Percentiles rank a stretch among this genome's conserved stretches.
phyloP scores from a whole-genome alignment of 2,113 vertebrate species.

The Sinocyclocheilus maitianheensis region DNA sequence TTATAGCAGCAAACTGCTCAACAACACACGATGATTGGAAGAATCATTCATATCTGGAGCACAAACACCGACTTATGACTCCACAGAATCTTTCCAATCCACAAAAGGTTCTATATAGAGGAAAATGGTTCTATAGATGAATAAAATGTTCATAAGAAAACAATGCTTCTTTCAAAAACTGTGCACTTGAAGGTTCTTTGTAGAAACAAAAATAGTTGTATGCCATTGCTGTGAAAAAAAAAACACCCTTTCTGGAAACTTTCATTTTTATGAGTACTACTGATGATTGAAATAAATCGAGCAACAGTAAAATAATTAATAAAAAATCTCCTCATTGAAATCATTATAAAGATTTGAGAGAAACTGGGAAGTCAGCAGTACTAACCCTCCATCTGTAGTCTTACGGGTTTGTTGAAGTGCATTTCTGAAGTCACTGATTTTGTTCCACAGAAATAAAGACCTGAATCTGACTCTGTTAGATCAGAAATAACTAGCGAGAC shows the following conservation, averaged over 20 bases:
- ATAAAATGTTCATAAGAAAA: no score
- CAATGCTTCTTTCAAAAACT: no score
- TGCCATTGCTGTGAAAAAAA: background rate
- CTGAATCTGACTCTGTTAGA: background rate
- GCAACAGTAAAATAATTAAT: background rate
- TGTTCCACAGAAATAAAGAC: conserved; percentile 3
- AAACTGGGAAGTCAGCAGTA: background rate
- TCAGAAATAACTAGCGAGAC: background rate
- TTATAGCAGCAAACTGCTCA: background rate
- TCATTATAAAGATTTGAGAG: background rate
- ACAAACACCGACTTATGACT: background rate
- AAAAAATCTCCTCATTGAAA: background rate
- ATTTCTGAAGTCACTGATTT: background rate
- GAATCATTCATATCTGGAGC: background rate
- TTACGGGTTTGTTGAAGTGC: background rate
- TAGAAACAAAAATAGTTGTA: background rate
- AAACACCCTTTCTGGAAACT: no score
- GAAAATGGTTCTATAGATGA: no score
- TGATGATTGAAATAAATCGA: background rate
- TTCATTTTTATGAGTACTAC: no score
- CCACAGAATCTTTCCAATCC: background rate
- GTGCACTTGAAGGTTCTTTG: no score
- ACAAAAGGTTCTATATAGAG: no score
- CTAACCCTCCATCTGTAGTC: background rate
- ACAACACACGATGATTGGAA: background rate